phyloP scores from a whole-genome alignment of 2,113 vertebrate species.

The Forbesichthys papilliferus region DNA sequence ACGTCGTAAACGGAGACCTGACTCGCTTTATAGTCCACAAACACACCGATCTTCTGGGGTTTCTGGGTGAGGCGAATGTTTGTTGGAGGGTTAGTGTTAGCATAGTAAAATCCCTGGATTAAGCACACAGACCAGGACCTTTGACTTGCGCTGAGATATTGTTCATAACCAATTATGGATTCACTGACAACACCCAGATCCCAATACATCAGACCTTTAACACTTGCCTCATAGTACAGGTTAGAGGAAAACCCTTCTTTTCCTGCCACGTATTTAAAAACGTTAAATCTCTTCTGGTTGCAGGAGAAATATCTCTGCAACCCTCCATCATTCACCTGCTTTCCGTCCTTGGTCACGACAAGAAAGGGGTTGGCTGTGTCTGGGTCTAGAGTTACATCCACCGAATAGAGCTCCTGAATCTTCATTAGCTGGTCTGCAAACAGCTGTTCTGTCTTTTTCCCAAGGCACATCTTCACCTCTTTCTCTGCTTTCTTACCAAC shows the following conservation, averaged over 20 bases:
- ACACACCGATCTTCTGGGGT: slow-evolving; percentile 36
- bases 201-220: slow-evolving; percentile 1
- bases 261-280: not conserved
- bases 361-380: not conserved
- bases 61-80: rapidly evolving
- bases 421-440: slow-evolving; percentile 38
- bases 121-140: rapidly evolving
- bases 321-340: not conserved
- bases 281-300: not conserved
- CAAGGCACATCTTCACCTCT: not conserved
- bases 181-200: slow-evolving; percentile 41
- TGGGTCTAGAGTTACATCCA: slow-evolving; percentile 35
- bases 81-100: not conserved
- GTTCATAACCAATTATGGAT: slow-evolving; percentile 20
- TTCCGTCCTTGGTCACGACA: slow-evolving; percentile 3
- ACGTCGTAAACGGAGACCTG: slow-evolving; percentile 48
- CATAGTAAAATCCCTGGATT: rapidly evolving
- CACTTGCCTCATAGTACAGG: slow-evolving; percentile 48
- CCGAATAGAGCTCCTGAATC: slow-evolving; percentile 30
- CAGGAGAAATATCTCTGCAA: rapidly evolving
- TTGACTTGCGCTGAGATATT: not conserved
- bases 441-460: slow-evolving; percentile 10
- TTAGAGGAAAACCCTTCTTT: slow-evolving; percentile 43
- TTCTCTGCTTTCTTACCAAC: not conserved
- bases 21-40: slow-evolving; percentile 39